Base-by-base conservation (phyloP, 1,140 invertebrate genomes). In the Theocolax elegans region DNA sequence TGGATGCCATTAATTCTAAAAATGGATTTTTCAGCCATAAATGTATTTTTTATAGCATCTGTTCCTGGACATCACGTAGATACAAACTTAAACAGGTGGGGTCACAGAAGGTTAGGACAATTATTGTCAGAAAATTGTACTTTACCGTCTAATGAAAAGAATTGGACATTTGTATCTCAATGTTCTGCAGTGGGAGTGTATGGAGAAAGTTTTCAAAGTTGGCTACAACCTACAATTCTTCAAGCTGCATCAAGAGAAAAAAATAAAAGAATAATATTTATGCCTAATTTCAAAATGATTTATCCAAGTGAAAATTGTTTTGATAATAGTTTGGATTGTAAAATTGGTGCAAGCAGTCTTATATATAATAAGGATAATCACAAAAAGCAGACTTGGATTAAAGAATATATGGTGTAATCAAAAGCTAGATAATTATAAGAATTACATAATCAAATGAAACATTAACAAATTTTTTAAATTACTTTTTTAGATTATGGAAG, bases 121-220 rank as follows among this genome's bases (percentile, higher is more conserved):
- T 80, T 96, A 58, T 79, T 94, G 10, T 86, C 88, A 1, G 87
- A 90, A 31, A 88, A 94, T 78, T 90, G 88, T 17, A 71, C 68
- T 21, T 75, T 91, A 21, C 89, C 89, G 0, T 69, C 78, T 0
- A 80, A 85, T 63, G 86, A 88, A 7, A 79, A 81, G 66, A 79
- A 87, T 29, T 94, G 92, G 91, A 87, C 89, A 21, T 80, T 94
- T 2, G 81, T 97, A 29, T 91, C 91, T 15, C 96, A 98, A 83
- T 94, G 94, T 74, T 97, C 95, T 12, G 96, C 95, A 74, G 93
- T 98, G 64, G 96, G 97, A 8, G 92, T 91, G 38, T 89, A 95
- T 42, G 95, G 95, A 6, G 79, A 89, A 3, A 89, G 85, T 69
- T 87, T 89, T 31, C 87, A 89, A 15, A 81, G 87, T 9, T 95